Evolutionary conservation across 1,140 invertebrate species (phyloP).

Genomic region (Uloborus diversus): DNA sequence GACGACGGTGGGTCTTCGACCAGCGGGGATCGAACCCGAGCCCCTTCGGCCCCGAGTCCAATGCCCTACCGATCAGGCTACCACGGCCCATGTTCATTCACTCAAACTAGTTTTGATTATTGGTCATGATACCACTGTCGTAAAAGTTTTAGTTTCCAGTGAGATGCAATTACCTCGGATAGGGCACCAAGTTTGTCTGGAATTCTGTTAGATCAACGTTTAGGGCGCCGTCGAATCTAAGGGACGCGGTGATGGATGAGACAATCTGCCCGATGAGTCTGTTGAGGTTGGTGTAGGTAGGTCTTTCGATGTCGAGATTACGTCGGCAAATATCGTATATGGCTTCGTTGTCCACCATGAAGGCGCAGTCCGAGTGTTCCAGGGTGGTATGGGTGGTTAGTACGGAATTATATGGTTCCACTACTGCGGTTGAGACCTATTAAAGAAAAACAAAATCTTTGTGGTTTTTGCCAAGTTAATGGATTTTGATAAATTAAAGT

Average conservation of each 20-base stretch:
- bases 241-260: slow-evolving; percentile 72
- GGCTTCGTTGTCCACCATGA: slow-evolving; percentile 79
- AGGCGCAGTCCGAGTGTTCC: slow-evolving; percentile 82
- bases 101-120: no score
- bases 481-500: no score
- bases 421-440: slow-evolving; percentile 76
- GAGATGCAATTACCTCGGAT: slow-evolving; percentile 66
- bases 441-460: no score
- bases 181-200: slow-evolving; percentile 76
- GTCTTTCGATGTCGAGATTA: slow-evolving; percentile 73
- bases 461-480: no score
- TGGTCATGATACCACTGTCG: no score
- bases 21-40: no score
- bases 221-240: slow-evolving; percentile 78
- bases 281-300: slow-evolving; percentile 71
- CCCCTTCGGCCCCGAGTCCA: no score
- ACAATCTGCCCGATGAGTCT: slow-evolving; percentile 72
- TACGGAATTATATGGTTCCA: slow-evolving; percentile 89
- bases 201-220: slow-evolving; percentile 78
- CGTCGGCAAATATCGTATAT: slow-evolving; percentile 77
- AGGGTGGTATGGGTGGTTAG: slow-evolving; percentile 82
- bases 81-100: no score
- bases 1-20: no score
- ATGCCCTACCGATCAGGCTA: no score
- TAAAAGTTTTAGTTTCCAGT: no score